These are phyloP conservation scores for Larimichthys polyactis DNA, from an alignment of 2,113 vertebrate species.

Conservation along the genomic window DNA sequence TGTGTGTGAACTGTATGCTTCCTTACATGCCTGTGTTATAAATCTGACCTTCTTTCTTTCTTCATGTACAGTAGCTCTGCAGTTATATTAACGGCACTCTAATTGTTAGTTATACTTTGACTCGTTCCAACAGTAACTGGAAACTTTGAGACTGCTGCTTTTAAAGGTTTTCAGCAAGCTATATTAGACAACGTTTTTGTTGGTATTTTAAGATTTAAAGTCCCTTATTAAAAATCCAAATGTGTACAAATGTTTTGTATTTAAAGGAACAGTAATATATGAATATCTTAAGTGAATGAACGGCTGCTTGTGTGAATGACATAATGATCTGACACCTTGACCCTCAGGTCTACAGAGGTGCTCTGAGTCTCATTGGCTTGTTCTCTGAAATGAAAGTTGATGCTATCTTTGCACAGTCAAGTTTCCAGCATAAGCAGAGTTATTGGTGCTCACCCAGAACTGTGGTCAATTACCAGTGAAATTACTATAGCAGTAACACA, in stretches of 20 bases:
- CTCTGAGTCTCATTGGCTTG: conserved; percentile 35
- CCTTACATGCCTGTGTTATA: conserved; percentile 16
- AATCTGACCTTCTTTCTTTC: conserved; percentile 20
- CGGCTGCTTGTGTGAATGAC: conserved; percentile 37
- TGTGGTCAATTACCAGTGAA: conserved; percentile 78
- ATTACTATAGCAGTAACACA: conserved; percentile 68
- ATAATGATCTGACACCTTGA: conserved; percentile 46
- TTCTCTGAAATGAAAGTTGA: conserved; percentile 61
- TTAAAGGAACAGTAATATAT: not conserved
- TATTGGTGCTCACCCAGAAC: conserved; percentile 65
- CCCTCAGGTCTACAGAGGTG: conserved; percentile 41
- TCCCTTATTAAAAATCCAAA: not conserved
- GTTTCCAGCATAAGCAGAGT: conserved; percentile 54
- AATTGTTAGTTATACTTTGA: conserved; percentile 39
- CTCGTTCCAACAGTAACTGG: conserved; percentile 13
- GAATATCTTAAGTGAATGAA: conserved; percentile 28
- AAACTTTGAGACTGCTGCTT: conserved; percentile 50
- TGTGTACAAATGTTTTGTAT: not conserved
- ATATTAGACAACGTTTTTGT: not conserved
- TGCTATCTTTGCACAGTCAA: conserved; percentile 66
- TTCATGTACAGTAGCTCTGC: conserved; percentile 8
- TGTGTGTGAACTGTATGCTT: conserved; percentile 22
- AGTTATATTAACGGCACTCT: conserved; percentile 33
- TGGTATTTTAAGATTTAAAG: not conserved
- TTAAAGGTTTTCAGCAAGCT: conserved; percentile 18